Evolutionary conservation across 2,113 vertebrate genomes (phyloP).

Genomic region (Ochotona princeps): DNA sequence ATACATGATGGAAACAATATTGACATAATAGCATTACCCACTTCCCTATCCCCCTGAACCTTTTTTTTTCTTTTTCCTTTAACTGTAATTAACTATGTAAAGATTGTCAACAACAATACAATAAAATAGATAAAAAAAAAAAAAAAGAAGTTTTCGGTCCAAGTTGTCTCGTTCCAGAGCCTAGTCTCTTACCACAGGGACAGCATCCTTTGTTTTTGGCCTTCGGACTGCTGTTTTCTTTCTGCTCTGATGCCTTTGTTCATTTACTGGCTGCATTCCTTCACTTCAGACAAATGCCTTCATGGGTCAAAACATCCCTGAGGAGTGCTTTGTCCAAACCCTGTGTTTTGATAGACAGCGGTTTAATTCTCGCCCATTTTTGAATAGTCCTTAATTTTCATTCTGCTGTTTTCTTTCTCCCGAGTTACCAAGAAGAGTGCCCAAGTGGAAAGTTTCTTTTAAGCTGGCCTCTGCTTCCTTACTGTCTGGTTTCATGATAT

Average conservation of each 20-base stretch:
- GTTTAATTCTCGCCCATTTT: neutral
- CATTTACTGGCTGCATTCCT: neutral
- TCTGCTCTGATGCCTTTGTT: neutral
- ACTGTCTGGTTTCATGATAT: conserved; percentile 24
- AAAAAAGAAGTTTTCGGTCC: no score
- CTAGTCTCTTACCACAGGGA: no score
- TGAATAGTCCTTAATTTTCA: conserved; percentile 50
- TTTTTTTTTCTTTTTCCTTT: no score
- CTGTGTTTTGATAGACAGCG: neutral
- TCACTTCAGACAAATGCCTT: neutral
- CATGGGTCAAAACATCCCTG: neutral
- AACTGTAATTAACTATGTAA: no score
- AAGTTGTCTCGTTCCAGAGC: neutral
- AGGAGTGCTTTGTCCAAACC: conserved; percentile 19
- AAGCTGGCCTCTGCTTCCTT: conserved; percentile 49
- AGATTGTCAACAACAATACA: no score
- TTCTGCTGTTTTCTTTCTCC: conserved; percentile 3
- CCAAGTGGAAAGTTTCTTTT: conserved; percentile 21
- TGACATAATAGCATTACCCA: no score
- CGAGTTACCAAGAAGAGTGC: neutral
- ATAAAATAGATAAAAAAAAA: no score
- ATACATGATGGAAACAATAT: no score
- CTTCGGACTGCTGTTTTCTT: neutral
- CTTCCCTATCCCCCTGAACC: no score
- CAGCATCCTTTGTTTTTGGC: neutral